Evolutionary conservation across 1,140 invertebrate species (phyloP).

Genomic region (Anadara kagoshimensis): DNA sequence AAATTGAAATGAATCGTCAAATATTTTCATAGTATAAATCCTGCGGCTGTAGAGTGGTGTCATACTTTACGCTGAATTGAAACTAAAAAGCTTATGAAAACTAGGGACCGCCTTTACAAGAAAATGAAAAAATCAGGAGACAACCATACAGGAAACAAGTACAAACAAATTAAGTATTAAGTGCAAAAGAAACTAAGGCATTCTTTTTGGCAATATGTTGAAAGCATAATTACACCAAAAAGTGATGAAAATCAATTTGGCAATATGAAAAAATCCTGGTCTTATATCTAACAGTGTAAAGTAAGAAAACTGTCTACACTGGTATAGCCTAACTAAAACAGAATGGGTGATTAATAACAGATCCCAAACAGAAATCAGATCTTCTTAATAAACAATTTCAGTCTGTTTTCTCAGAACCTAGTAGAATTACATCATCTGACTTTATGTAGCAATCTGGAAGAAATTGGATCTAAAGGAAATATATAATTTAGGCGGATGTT

Average conservation of each 20-base stretch:
- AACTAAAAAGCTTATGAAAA: constrained; percentile 10
- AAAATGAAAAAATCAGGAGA: constrained; percentile 26
- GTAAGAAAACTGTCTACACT: constrained; percentile 13
- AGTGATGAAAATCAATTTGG: constrained; percentile 5
- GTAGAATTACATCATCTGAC: too few species aligned
- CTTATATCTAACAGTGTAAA: constrained; percentile 26
- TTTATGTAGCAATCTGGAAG: too few species aligned
- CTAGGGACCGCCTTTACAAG: constrained; percentile 10
- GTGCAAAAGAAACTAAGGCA: constrained; percentile 16
- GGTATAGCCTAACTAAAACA: constrained; percentile 20
- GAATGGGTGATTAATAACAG: constrained; percentile 4
- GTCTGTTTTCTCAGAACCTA: too few species aligned
- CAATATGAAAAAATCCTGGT: constrained; percentile 31
- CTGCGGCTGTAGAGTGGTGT: too few species aligned
- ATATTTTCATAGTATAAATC: too few species aligned
- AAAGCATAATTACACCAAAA: constrained; percentile 1
- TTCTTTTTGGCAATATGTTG: constrained; percentile 9
- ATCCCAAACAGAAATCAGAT: constrained; percentile 10
- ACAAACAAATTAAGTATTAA: constrained; percentile 7
- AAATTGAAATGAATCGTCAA: too few species aligned
- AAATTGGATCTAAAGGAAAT: too few species aligned
- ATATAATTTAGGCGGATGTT: too few species aligned
- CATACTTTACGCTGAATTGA: too few species aligned
- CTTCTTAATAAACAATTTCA: constrained; percentile 24
- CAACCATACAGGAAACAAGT: constrained; percentile 5